Conservation (phyloP, 2,888 invertebrate genomes). For the Colletes collaris region DNA sequence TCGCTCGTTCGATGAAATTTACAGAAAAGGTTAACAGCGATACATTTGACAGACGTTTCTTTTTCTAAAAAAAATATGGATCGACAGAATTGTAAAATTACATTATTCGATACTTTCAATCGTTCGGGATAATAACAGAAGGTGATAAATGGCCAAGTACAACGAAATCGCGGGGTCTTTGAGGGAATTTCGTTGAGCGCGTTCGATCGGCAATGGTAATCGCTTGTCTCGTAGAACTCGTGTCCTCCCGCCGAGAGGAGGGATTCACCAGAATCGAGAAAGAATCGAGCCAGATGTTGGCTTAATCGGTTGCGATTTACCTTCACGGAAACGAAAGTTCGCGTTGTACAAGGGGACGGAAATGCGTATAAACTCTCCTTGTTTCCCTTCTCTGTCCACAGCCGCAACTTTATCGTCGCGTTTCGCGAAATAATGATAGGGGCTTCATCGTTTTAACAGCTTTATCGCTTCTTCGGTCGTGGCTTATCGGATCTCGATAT, state of each 20-base stretch:
- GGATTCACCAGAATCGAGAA: conserved; percentile 30
- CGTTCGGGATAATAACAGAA: too few species aligned
- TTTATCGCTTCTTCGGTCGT: conserved; percentile 38
- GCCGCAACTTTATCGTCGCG: conserved; percentile 31
- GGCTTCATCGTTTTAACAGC: conserved; percentile 51
- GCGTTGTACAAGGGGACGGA: background rate
- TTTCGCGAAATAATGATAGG: conserved; percentile 54
- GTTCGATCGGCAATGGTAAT: conserved; percentile 49
- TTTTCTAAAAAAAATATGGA: too few species aligned
- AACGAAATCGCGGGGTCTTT: conserved; percentile 1
- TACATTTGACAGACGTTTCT: background rate
- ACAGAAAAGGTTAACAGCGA: too few species aligned
- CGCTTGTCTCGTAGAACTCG: conserved; percentile 29
- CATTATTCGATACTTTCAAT: too few species aligned
- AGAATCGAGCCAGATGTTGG: conserved; percentile 54
- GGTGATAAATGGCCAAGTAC: too few species aligned
- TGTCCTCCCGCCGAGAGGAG: conserved; percentile 23
- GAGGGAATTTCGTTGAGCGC: background rate
- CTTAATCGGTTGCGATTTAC: conserved; percentile 63
- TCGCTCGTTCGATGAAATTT: too few species aligned
- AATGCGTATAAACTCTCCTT: conserved; percentile 23
- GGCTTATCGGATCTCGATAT: conserved; percentile 34
- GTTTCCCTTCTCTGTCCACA: conserved; percentile 12
- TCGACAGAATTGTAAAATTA: too few species aligned
- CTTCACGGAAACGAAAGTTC: conserved; percentile 31